phyloP scores from a whole-genome alignment of 23 tunicate genomes.

The Corella eumyota region DNA sequence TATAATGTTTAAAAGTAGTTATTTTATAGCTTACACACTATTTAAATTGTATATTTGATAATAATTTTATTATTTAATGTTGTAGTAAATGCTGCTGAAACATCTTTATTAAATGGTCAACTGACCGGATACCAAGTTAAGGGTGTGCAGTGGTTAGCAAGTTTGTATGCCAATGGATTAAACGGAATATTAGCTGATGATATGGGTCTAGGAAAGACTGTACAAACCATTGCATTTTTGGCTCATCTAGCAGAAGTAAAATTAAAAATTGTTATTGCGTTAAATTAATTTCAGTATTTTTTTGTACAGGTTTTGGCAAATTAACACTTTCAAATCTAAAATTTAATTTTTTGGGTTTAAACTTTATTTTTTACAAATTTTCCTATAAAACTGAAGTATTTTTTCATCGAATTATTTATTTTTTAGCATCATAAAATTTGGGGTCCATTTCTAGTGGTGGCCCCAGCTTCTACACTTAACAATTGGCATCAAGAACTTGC shows the following conservation, averaged over 20 bases:
- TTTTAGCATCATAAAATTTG: slow-evolving; percentile 32
- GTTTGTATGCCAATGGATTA: slow-evolving; percentile 48
- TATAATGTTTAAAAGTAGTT: no score
- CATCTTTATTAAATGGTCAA: slow-evolving; percentile 27
- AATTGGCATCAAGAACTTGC: slow-evolving; percentile 92
- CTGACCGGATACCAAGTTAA: slow-evolving; percentile 55
- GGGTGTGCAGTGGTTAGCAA: slow-evolving; percentile 60
- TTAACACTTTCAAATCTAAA: no score
- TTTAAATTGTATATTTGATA: no score
- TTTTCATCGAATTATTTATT: not conserved
- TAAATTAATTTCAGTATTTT: no score
- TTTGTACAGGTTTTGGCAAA: no score
- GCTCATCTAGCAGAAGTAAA: slow-evolving; percentile 59
- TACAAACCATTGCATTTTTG: slow-evolving; percentile 68
- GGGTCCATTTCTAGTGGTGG: slow-evolving; percentile 87
- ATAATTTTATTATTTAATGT: no score
- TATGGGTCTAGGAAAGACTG: slow-evolving; percentile 86
- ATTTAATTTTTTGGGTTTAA: not conserved
- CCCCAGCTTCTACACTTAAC: slow-evolving; percentile 77
- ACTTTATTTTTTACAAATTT: no score
- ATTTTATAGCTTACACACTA: no score
- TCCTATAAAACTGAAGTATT: not conserved
- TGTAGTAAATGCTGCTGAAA: no score
- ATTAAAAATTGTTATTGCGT: no score
- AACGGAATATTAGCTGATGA: slow-evolving; percentile 87